These are phyloP conservation scores for Scaptomyza cyrtandrae DNA, from an alignment of 2,888 invertebrate species.

Conservation along the genomic window DNA sequence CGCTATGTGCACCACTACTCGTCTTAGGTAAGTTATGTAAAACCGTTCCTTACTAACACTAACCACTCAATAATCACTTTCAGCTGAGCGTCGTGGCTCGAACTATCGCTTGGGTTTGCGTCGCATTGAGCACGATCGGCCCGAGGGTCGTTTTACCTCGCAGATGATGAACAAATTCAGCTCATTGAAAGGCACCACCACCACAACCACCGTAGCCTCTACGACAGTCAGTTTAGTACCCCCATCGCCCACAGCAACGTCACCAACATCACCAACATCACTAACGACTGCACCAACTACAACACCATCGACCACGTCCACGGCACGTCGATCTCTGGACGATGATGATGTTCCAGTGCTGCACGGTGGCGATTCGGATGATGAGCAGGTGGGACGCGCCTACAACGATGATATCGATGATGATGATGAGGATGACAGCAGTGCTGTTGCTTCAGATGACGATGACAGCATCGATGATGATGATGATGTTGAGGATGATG, in stretches of 20 bases:
- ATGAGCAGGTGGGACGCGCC: constrained; percentile 8
- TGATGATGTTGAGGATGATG: constrained; percentile 26
- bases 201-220: constrained; percentile 23
- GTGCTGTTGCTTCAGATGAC: neutral
- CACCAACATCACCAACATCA: neutral
- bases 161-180: constrained; percentile 61
- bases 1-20: constrained; percentile 59
- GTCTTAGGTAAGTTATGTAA: constrained; percentile 48
- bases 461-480: constrained; percentile 26
- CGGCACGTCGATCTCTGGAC: constrained; percentile 8
- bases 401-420: constrained; percentile 41
- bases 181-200: constrained; percentile 34
- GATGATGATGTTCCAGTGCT: constrained; percentile 18
- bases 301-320: accelerated
- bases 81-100: constrained; percentile 31
- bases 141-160: constrained; percentile 64
- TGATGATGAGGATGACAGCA: constrained; percentile 39
- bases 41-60: neutral
- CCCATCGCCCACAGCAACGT: neutral
- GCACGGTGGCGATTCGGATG: constrained; percentile 15
- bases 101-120: constrained; percentile 47
- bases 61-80: neutral
- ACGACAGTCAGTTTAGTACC: neutral
- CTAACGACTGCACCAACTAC: neutral
- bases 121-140: constrained; percentile 40